A percentile compares a stretch with the other conserved stretches of the same genome.
Evolutionary conservation across 2,113 vertebrate genomes (phyloP).

Genomic region (Gallinago undulata): DNA sequence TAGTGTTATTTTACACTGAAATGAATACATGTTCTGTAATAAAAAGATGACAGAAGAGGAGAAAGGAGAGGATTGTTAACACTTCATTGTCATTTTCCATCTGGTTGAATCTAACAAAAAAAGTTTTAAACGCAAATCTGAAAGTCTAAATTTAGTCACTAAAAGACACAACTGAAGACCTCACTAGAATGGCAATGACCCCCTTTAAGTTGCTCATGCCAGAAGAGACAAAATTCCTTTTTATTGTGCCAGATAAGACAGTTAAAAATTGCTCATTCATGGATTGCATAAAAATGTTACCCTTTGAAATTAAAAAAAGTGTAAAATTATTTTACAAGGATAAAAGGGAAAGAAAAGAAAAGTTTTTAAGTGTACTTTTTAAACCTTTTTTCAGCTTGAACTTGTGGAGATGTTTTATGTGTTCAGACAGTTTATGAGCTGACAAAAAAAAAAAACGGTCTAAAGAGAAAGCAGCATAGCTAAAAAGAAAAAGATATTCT

Average conservation of each 20-base stretch:
- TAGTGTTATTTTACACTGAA: not conserved
- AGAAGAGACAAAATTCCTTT: not conserved
- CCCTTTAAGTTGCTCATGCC: not conserved
- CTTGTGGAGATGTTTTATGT: not conserved
- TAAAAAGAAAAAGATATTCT: not conserved
- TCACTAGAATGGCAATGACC: not conserved
- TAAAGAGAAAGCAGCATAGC: not conserved
- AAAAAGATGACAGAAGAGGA: not conserved
- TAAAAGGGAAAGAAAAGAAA: not conserved
- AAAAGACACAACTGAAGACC: not conserved
- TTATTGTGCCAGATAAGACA: not conserved
- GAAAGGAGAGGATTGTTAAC: not conserved
- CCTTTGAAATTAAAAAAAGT: not conserved
- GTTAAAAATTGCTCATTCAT: not conserved
- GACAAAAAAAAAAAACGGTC: not conserved
- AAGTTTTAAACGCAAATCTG: not conserved
- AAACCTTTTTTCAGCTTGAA: not conserved
- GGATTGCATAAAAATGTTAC: not conserved
- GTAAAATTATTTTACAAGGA: not conserved
- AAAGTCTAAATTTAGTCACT: not conserved
- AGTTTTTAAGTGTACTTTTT: rapidly evolving
- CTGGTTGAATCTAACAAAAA: not conserved
- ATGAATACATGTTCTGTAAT: not conserved
- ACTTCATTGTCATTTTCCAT: constrained; percentile 27
- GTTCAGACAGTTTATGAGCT: not conserved